These are phyloP conservation scores for Corvus cornix DNA, from an alignment of 2,113 vertebrate genomes.

Conservation along the genomic window DNA sequence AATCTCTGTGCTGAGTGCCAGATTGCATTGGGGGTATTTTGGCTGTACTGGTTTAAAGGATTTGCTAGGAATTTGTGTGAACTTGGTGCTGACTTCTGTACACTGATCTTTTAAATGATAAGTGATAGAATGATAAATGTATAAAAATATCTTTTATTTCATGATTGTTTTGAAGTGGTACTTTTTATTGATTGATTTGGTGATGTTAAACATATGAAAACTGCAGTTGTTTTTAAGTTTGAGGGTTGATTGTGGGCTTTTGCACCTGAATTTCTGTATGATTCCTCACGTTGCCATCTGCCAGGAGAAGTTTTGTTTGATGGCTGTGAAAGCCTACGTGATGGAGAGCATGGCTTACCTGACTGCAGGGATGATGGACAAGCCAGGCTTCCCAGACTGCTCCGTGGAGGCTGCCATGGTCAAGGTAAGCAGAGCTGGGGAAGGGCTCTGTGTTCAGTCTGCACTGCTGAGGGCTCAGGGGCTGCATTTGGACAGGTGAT, in stretches of 20 bases:
- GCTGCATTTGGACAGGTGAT: fast-evolving
- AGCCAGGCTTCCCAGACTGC: conserved; percentile 88
- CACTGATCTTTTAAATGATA: not conserved
- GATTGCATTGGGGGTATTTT: not conserved
- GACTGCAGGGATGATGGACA: conserved; percentile 94
- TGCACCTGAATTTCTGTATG: not conserved
- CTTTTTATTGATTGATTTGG: not conserved
- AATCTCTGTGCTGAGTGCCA: not conserved
- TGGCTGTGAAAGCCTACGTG: conserved; percentile 87
- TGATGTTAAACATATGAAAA: not conserved
- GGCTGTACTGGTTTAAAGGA: not conserved
- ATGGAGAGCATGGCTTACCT: conserved; percentile 99
- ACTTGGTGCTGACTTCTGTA: not conserved
- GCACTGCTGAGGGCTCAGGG: not conserved
- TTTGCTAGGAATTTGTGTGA: not conserved
- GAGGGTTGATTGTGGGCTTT: not conserved
- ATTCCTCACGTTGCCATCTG: not conserved
- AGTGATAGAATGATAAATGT: not conserved
- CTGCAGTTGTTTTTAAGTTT: not conserved
- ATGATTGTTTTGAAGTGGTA: not conserved
- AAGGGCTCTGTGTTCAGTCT: not conserved
- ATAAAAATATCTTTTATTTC: not conserved
- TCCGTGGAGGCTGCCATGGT: conserved; percentile 96
- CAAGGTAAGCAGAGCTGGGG: conserved; percentile 76
- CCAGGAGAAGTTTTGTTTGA: conserved; percentile 93